Evolutionary conservation across 2,797 vertebrate genomes (phyloP).

Genomic region (Lithobates sylvaticus): DNA sequence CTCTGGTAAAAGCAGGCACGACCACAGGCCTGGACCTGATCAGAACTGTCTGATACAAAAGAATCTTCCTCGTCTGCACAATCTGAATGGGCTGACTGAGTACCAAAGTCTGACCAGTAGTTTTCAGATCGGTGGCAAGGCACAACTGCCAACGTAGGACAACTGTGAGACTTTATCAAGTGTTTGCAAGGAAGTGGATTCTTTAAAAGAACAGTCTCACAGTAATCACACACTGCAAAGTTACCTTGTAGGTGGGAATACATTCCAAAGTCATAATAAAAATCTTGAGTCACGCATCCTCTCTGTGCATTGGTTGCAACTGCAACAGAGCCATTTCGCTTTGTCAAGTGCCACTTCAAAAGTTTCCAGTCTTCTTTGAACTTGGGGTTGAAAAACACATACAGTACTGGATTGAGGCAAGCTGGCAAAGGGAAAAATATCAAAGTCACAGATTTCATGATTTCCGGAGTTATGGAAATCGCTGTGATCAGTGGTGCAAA

Average conservation of each 20-base stretch:
- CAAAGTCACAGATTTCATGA: slow-evolving; percentile 94
- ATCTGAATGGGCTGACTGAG: slow-evolving; percentile 91
- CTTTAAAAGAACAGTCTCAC: slow-evolving; percentile 85
- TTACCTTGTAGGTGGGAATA: slow-evolving; percentile 87
- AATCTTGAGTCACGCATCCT: slow-evolving; percentile 76
- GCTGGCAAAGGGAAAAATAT: slow-evolving; percentile 96
- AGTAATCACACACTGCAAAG: slow-evolving; percentile 86
- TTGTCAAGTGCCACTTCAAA: slow-evolving; percentile 73
- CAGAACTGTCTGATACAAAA: slow-evolving; percentile 96
- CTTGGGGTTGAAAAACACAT: slow-evolving; percentile 95
- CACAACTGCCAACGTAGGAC: slow-evolving; percentile 84
- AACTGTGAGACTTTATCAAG: slow-evolving; percentile 95
- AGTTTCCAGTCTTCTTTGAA: slow-evolving; percentile 95
- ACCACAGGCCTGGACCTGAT: slow-evolving; percentile 95
- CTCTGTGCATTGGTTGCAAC: slow-evolving; percentile 74
- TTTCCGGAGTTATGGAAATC: slow-evolving; percentile 89
- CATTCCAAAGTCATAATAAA: slow-evolving; percentile 87
- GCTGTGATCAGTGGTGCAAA: slow-evolving; percentile 91
- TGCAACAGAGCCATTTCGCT: slow-evolving; percentile 65
- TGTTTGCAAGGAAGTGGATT: slow-evolving; percentile 90
- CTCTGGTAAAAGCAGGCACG: slow-evolving; percentile 96
- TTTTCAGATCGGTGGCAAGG: slow-evolving; percentile 83
- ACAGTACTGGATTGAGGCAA: slow-evolving; percentile 94
- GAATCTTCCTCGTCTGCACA: slow-evolving; percentile 95
- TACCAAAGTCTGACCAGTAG: slow-evolving; percentile 90